Percentiles rank a stretch among this genome's conserved stretches.
These are phyloP conservation scores for Sylvilagus floridanus DNA, from an alignment of 2,797 vertebrate genomes.

Conservation along the genomic window DNA sequence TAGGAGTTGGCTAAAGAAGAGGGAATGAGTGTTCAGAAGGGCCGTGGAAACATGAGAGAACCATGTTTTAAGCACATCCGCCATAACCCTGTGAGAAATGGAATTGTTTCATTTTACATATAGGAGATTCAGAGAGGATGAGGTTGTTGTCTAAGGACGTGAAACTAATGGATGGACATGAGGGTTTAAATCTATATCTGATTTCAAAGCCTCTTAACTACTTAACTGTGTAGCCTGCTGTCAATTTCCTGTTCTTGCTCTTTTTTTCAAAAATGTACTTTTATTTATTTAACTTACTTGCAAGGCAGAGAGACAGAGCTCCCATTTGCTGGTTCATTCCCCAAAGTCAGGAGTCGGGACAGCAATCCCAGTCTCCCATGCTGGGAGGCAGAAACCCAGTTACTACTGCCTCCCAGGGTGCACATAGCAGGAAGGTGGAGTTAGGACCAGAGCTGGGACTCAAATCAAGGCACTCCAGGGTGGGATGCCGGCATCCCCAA, in stretches of 20 bases:
- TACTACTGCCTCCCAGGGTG: too few relatives aligned
- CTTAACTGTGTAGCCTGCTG: background rate
- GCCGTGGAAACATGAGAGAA: background rate
- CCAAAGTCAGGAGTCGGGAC: too few relatives aligned
- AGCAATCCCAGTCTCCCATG: too few relatives aligned
- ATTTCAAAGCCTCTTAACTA: slow-evolving; percentile 31
- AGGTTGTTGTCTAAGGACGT: background rate
- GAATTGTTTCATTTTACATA: slow-evolving; percentile 56
- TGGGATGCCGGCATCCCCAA: too few relatives aligned
- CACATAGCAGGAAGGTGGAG: too few relatives aligned
- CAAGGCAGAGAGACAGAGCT: too few relatives aligned
- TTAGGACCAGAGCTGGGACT: too few relatives aligned
- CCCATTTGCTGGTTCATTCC: too few relatives aligned
- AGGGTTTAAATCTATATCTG: background rate
- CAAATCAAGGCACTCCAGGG: too few relatives aligned
- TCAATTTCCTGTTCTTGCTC: background rate
- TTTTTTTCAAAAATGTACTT: background rate
- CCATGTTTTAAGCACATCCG: background rate
- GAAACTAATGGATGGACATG: background rate
- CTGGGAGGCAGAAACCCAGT: too few relatives aligned
- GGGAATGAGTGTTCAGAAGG: background rate
- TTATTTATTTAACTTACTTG: too few relatives aligned
- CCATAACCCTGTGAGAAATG: slow-evolving; percentile 1
- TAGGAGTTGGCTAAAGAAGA: background rate
- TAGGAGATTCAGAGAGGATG: background rate